Conservation (phyloP, 2,888 invertebrate species). For the Drosophila incognita region DNA sequence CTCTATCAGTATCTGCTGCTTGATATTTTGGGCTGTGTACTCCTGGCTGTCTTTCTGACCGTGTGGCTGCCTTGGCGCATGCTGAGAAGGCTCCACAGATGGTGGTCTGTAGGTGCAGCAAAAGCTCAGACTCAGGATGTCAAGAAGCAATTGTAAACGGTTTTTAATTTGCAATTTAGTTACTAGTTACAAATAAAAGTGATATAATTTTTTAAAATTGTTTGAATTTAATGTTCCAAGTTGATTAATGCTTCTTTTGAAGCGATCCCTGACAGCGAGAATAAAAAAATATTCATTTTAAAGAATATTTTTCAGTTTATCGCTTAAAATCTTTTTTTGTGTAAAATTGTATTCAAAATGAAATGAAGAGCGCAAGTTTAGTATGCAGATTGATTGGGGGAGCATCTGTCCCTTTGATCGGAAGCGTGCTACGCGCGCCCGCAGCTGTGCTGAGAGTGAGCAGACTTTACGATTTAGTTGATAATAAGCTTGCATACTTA, state of each 20-base stretch:
- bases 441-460: not conserved
- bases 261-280: not conserved
- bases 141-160: conserved; percentile 56
- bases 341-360: not conserved
- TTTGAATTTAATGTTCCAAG: not conserved
- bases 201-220: conserved; percentile 50
- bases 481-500: conserved; percentile 20
- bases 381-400: not conserved
- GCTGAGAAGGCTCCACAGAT: conserved; percentile 47
- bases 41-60: conserved; percentile 59
- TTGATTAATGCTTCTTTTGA: not conserved
- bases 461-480: not conserved
- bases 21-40: conserved; percentile 86
- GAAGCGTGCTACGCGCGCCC: too few relatives aligned
- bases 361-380: not conserved
- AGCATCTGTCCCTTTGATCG: not conserved
- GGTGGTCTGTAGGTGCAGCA: conserved; percentile 46
- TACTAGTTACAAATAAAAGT: conserved; percentile 30
- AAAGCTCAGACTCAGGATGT: conserved; percentile 24
- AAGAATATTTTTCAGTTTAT: not conserved
- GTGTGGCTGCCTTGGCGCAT: conserved; percentile 74
- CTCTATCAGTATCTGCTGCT: conserved; percentile 85
- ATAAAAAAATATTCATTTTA: not conserved
- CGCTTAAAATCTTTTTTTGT: not conserved
- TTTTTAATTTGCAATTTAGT: conserved; percentile 4